Evolutionary conservation across 2,888 invertebrate species (phyloP).

Genomic region (Protodeltote pygarga): DNA sequence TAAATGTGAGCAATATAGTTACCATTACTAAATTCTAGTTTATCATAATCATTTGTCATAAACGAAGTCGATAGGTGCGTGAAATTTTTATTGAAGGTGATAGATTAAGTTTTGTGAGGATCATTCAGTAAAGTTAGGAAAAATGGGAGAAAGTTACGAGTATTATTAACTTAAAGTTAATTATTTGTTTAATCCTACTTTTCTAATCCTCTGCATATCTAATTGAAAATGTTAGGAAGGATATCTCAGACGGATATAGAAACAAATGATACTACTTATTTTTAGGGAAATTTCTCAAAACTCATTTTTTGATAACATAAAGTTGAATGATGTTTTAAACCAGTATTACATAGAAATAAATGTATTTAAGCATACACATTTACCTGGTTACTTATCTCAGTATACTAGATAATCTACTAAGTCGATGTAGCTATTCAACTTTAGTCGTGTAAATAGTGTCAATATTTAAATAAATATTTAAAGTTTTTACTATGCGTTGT

Average conservation of each 20-base stretch:
- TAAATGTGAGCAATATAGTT: constrained; percentile 49
- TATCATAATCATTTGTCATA: constrained; percentile 21
- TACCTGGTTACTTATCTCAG: too few relatives aligned
- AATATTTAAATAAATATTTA: too few relatives aligned
- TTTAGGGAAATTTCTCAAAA: neutral
- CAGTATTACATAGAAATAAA: too few relatives aligned
- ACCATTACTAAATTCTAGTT: constrained; percentile 37
- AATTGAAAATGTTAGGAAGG: constrained; percentile 10
- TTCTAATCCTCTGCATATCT: constrained; percentile 10
- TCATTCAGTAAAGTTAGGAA: constrained; percentile 26
- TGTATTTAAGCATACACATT: too few relatives aligned
- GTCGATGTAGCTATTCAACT: too few relatives aligned
- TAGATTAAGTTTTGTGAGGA: constrained; percentile 25
- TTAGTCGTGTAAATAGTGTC: too few relatives aligned
- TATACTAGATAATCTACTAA: too few relatives aligned
- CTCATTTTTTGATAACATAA: neutral
- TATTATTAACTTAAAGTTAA: constrained; percentile 23
- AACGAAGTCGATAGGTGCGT: constrained; percentile 30
- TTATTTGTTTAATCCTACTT: constrained; percentile 17
- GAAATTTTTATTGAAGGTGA: constrained; percentile 29
- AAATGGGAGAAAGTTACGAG: constrained; percentile 27
- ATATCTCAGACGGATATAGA: neutral
- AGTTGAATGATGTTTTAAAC: too few relatives aligned
- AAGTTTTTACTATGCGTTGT: too few relatives aligned
- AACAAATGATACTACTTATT: neutral